phyloP scores from a whole-genome alignment of 1,140 invertebrate genomes.

The Drosophila sturtevanti region DNA sequence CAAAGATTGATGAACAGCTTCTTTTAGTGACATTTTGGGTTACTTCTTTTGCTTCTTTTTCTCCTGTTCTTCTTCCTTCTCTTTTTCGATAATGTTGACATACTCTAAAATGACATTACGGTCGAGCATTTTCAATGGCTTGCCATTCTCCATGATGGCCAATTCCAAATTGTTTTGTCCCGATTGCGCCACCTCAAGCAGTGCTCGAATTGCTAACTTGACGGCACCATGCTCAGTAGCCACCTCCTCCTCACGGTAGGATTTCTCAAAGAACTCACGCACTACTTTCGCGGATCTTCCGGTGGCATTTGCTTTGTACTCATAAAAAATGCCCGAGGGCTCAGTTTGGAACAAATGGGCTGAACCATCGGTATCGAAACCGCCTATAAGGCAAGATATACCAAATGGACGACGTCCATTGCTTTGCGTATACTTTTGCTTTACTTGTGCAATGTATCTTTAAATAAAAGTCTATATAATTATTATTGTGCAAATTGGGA shows the following conservation, averaged over 20 bases:
- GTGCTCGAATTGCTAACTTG: conserved; percentile 96
- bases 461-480: neutral
- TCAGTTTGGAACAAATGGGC: conserved; percentile 99
- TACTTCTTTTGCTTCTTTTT: conserved; percentile 98
- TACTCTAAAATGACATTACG: conserved; percentile 95
- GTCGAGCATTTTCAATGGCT: conserved; percentile 94
- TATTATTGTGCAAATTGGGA: neutral
- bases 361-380: conserved; percentile 98
- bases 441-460: conserved; percentile 86
- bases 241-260: conserved; percentile 94
- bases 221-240: conserved; percentile 94
- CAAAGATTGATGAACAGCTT: conserved; percentile 9
- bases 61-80: conserved; percentile 98
- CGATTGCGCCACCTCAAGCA: conserved; percentile 98
- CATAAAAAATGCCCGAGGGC: conserved; percentile 99
- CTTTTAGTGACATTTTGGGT: conserved; percentile 20
- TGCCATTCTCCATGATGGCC: conserved; percentile 94
- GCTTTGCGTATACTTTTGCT: conserved; percentile 99
- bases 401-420: conserved; percentile 99
- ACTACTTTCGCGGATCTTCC: conserved; percentile 99
- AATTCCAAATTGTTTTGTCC: conserved; percentile 99
- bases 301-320: conserved; percentile 99
- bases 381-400: conserved; percentile 98
- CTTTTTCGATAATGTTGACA: conserved; percentile 97
- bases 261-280: conserved; percentile 99